Evolutionary conservation across 2,888 invertebrate genomes (phyloP).

Genomic region (Nephrotoma appendiculata): DNA sequence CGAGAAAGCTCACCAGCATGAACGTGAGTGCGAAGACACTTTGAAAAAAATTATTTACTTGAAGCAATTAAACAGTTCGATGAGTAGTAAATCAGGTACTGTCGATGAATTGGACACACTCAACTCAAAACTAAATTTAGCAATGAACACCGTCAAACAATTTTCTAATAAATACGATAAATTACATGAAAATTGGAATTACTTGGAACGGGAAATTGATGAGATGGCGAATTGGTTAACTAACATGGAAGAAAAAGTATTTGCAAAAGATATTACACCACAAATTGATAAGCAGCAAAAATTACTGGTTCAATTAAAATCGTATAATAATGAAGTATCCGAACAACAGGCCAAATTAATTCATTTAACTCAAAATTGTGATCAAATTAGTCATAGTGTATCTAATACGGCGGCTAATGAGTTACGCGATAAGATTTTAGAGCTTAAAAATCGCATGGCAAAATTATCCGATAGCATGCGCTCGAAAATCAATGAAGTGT

Average conservation of each 20-base stretch:
- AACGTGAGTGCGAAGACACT: constrained; percentile 64
- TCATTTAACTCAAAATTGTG: constrained; percentile 61
- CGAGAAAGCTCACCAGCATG: constrained; percentile 53
- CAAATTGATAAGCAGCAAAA: constrained; percentile 62
- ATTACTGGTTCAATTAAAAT: constrained; percentile 60
- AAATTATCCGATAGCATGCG: constrained; percentile 63
- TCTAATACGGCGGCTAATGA: constrained; percentile 61
- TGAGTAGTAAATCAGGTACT: constrained; percentile 58
- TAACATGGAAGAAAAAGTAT: constrained; percentile 46
- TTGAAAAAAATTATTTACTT: constrained; percentile 59
- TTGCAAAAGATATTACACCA: constrained; percentile 45
- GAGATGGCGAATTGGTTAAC: constrained; percentile 66
- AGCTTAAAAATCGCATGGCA: constrained; percentile 58
- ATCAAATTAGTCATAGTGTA: constrained; percentile 61
- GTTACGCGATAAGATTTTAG: constrained; percentile 55
- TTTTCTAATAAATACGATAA: constrained; percentile 65
- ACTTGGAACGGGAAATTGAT: constrained; percentile 61
- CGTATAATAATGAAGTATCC: constrained; percentile 70
- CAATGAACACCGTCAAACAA: constrained; percentile 66
- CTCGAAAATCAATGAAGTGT: constrained; percentile 60
- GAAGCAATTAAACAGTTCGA: constrained; percentile 53
- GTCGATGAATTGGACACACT: constrained; percentile 75
- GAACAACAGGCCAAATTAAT: constrained; percentile 75
- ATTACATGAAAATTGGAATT: constrained; percentile 64
- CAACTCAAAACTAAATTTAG: constrained; percentile 68